Evolutionary conservation across 1,140 invertebrate genomes (phyloP).

Genomic region (Watersipora subatra): DNA sequence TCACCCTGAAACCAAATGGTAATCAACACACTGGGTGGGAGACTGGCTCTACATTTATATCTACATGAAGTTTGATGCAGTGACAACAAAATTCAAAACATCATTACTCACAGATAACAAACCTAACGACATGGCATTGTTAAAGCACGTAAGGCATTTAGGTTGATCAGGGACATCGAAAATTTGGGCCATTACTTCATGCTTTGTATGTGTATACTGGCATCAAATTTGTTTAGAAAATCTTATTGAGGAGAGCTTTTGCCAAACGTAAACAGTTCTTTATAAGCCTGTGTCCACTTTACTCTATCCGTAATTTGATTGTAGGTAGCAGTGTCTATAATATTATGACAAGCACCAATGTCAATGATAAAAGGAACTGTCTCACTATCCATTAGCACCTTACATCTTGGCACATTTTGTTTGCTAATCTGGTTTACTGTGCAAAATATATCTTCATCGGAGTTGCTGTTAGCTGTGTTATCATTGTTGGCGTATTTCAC

Average conservation of each 20-base stretch:
- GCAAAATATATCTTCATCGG: too few relatives aligned
- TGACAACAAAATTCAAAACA: background rate
- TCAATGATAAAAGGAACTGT: too few relatives aligned
- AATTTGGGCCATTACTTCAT: background rate
- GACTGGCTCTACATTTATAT: conserved; percentile 5
- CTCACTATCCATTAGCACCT: too few relatives aligned
- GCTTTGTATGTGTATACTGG: background rate
- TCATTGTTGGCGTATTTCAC: too few relatives aligned
- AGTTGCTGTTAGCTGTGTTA: too few relatives aligned
- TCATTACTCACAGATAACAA: background rate
- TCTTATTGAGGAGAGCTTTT: background rate
- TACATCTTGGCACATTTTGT: too few relatives aligned
- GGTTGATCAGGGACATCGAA: background rate
- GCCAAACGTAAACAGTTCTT: background rate
- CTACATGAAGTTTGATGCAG: conserved; percentile 2
- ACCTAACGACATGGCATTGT: background rate
- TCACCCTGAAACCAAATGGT: conserved; percentile 11
- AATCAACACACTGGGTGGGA: conserved; percentile 2
- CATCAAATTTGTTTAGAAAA: background rate
- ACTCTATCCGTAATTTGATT: background rate
- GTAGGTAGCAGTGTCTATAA: background rate
- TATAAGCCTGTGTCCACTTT: background rate
- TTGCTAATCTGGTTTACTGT: too few relatives aligned
- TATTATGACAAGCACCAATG: background rate
- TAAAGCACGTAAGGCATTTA: background rate